Base-by-base conservation (phyloP, 2,888 invertebrate genomes). In the Amphipoea lucens region DNA sequence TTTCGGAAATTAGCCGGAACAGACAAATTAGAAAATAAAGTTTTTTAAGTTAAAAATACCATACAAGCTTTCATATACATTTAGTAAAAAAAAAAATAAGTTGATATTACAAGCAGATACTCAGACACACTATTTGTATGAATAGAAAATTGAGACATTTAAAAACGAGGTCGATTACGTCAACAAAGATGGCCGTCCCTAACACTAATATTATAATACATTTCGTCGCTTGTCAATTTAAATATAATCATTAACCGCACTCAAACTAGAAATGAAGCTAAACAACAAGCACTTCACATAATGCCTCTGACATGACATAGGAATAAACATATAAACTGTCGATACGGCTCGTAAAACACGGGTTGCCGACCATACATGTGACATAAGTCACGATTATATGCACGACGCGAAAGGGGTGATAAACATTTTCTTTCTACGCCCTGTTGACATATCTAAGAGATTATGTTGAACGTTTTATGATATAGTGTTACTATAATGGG, bases 341-440 rank as follows among this genome's bases (percentile, higher is more conserved):
- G 83, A 82, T 79, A 85, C 60, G 72, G 78, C 79, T 86, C 89
- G 75, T 88, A 83, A 89, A 89, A 86, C 86, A 85, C 75, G 62
- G 63, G 66, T 82, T 78, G 66, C 67, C 76, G 75, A 77, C 74
- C 40, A 79, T 73, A 45, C 66, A 11, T 69, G 60, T 82, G 84
- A 89, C 63, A 71, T 60, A 77, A 51, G 51, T 57, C 79, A 76
- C 42, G 65, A 71, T 77, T 76, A 45, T 77, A 85, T 75, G 67
- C 84, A 80, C 40, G 86, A 73, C 71, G 42, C 40, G 57, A 85
- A 75, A 68, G 70, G 77, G 73, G 75, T 76, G 75, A 83, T 82
- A 88, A 86, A 89, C 77, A 87, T 86, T 82, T 78, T 86, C 63
- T 57, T 83, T 81, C 78, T 76, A 75, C 81, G 66, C 82, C 69